These are phyloP conservation scores for Aramus guarauna DNA, from an alignment of 2,113 vertebrate genomes.

Conservation along the genomic window DNA sequence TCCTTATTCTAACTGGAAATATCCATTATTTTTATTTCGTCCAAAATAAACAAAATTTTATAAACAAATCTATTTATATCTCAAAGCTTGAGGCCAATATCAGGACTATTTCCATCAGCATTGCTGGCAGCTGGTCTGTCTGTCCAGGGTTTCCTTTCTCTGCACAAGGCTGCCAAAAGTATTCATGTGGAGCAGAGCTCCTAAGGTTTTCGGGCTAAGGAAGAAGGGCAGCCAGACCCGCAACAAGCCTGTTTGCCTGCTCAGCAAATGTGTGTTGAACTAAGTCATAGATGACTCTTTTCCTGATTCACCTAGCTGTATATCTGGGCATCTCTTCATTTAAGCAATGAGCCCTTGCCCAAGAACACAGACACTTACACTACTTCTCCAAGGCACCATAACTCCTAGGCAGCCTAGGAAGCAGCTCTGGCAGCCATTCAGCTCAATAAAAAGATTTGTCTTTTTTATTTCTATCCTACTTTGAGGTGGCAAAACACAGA, in stretches of 20 bases:
- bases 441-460: not conserved
- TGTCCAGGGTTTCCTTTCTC: not conserved
- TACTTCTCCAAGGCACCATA: not conserved
- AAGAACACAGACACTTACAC: accelerated
- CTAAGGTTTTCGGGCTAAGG: not conserved
- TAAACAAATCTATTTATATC: not conserved
- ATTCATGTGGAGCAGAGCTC: not conserved
- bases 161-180: not conserved
- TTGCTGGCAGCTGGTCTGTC: not conserved
- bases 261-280: not conserved
- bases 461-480: not conserved
- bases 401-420: not conserved
- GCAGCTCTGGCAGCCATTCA: not conserved
- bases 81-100: not conserved
- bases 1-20: not conserved
- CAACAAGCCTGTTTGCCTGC: not conserved
- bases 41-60: not conserved
- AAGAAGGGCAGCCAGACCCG: not conserved
- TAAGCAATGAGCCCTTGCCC: not conserved
- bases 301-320: not conserved
- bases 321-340: not conserved
- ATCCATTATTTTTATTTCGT: not conserved
- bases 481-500: not conserved
- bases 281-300: not conserved
- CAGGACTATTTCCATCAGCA: not conserved